Percentiles rank a stretch among this genome's conserved stretches.
Evolutionary conservation across 2,113 vertebrate species (phyloP).

Genomic region (Australoheros scitulus): DNA sequence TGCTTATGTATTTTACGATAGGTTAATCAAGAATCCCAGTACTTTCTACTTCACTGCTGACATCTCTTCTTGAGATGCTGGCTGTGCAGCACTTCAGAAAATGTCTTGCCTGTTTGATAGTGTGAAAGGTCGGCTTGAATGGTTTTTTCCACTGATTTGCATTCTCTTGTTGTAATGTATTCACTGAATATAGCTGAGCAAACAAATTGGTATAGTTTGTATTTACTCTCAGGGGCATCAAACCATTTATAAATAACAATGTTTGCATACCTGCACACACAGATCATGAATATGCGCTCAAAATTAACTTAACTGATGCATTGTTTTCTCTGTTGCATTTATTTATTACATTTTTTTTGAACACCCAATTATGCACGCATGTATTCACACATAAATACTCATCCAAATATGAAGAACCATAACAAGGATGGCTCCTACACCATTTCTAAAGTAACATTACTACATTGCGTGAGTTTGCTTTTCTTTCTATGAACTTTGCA

Average conservation of each 20-base stretch:
- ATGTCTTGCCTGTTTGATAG: conserved; percentile 26
- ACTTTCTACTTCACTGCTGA: conserved; percentile 34
- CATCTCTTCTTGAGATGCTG: conserved; percentile 39
- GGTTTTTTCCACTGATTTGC: conserved; percentile 41
- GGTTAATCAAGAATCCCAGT: conserved; percentile 65
- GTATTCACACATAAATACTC: background rate
- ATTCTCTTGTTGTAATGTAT: conserved; percentile 47
- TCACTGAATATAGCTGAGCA: conserved; percentile 51
- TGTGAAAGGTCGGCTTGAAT: conserved; percentile 36
- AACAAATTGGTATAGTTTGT: conserved; percentile 31
- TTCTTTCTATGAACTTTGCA: background rate
- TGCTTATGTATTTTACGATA: conserved; percentile 62
- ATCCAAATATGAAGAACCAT: background rate
- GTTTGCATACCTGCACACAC: background rate
- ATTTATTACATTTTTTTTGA: background rate
- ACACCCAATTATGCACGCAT: background rate
- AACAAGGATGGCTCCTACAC: background rate
- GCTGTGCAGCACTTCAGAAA: conserved; percentile 47
- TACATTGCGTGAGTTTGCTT: background rate
- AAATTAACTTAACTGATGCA: conserved; percentile 5
- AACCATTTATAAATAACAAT: conserved; percentile 12
- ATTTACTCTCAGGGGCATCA: conserved; percentile 29
- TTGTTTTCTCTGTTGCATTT: background rate
- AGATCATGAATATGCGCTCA: background rate
- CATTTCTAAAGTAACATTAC: background rate